These are phyloP conservation scores for Operophtera brumata DNA, from an alignment of 2,888 invertebrate species.

Conservation along the genomic window DNA sequence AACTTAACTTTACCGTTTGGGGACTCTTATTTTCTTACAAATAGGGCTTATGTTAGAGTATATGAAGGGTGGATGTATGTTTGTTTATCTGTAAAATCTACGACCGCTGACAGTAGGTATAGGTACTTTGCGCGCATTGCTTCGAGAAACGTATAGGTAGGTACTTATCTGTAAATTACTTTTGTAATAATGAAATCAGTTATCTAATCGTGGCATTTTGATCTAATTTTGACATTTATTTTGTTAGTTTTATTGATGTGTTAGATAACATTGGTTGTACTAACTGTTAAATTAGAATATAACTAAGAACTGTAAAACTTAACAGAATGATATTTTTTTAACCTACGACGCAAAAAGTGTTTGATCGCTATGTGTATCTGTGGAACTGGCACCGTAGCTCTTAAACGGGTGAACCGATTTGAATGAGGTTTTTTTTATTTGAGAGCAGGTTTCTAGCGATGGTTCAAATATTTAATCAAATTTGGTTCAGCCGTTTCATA, in stretches of 20 bases:
- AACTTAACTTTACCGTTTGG: slow-evolving; percentile 14
- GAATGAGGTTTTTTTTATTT: no score
- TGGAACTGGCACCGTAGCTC: no score
- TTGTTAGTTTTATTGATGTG: slow-evolving; percentile 8
- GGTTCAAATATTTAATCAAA: no score
- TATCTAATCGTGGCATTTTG: slow-evolving; percentile 30
- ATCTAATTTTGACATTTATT: slow-evolving; percentile 18
- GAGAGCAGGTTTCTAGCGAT: no score
- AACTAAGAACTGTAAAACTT: no score
- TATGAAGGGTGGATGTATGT: slow-evolving; percentile 11
- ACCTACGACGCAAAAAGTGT: no score
- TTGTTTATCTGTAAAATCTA: slow-evolving; percentile 43
- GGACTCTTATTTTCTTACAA: background rate
- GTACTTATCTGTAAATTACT: slow-evolving; percentile 49
- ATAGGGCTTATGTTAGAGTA: slow-evolving; percentile 10
- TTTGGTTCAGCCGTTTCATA: no score
- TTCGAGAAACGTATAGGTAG: slow-evolving; percentile 45
- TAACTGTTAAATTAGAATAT: background rate
- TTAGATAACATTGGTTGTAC: background rate
- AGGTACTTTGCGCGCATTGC: slow-evolving; percentile 58
- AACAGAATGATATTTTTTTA: no score
- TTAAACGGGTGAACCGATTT: no score
- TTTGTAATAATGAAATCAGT: slow-evolving; percentile 40
- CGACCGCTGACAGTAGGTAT: slow-evolving; percentile 49
- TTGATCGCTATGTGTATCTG: no score